Base-by-base conservation (phyloP, 2,888 invertebrate genomes). In the Plebejus anna region DNA sequence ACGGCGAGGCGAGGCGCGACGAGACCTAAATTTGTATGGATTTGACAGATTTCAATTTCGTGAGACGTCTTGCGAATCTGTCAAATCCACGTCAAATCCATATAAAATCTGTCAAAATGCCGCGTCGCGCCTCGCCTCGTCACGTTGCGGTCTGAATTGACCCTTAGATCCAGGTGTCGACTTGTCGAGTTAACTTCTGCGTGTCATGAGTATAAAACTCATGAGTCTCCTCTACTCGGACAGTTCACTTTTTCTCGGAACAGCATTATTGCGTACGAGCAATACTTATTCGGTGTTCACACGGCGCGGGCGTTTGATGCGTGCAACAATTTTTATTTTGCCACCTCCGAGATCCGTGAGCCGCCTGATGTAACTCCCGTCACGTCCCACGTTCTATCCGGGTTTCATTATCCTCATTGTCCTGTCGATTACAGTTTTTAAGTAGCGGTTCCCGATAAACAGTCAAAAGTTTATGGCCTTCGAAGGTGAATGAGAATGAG, bases 271-370 rank as follows among this genome's bases (percentile, higher is more conserved):
- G 80, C 80, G 79, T 79, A 78, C 75, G 78, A 77, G 79, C 78
- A n/a, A 76, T 66, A 77, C 77, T 78, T 81, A 81, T 81, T 81
- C 81, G 81, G 79, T 80, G 82, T 82, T 80, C 81, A 82, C 81
- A 79, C 81, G 79, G 75, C n/a, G n/a, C n/a, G n/a, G n/a, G n/a
- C 77, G 78, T 77, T 76, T 76, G 76, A 80, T 79, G 81, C 83
- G 83, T 83, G 83, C 82, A 80, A 81, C 80, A 78, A 82, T 83
- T 82, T 83, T 82, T 81, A 80, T 82, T 81, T 79, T 79, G 79
- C 80, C 81, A 78, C 78, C 77, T 78, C 80, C 80, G 79, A 78
- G 79, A 78, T 59, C 55, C 42, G 32, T 72, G 72, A 76, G 76
- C 79, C 81, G 79, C 80, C 76, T 75, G 76, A 80, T 61, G 79